Base-by-base conservation (phyloP, 2,888 invertebrate genomes). In the Molorchus minor region DNA sequence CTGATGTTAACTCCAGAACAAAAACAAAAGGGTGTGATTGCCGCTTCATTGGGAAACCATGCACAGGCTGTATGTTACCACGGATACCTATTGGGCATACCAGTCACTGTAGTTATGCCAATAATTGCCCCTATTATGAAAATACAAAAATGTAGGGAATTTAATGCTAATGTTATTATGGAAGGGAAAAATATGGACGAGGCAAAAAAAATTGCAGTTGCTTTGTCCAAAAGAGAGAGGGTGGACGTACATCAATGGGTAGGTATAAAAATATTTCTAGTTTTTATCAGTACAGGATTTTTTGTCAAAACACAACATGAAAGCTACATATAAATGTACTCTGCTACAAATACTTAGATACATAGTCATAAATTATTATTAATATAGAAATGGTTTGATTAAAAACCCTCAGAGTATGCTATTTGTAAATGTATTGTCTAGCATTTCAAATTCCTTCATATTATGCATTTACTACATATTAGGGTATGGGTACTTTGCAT, bases 111-210 rank as follows among this genome's bases (percentile, higher is more conserved):
- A 3, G 93, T 98, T n/a, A 97, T 98, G 97, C 97, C 97, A 0
- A 88, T 88, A 35, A 88, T 94, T 0, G 97, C 97, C 0, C 96
- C 97, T 0, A 92, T 98, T 57, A 97, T 97, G 95, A 98, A 97
- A 82, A 91, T 97, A 45, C 89, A 93, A 74, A 89, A 91, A 63
- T 97, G 97, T 77, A 86, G 88, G 52, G 89, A 89, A 49, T 92
- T 88, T 76, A 92, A 93, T 3, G 96, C 97, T 1, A 87, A 87
- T 44, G 94, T 97, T 4, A 86, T 97, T 17, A 86, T 94, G 10
- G 84, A 89, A 62, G 97, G 96, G 1, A 82, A 84, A 41, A 90
- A 94, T 73, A 93, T 96, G 88, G 88, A 85, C 35, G 94, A 94
- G 79, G 92, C 95, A 0, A 95, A 93, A 77, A 83, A 84, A 51